Evolutionary conservation across 1,140 invertebrate species (phyloP), one percentile per base, ranked within the genome.

Genomic region (Atta colombica): DNA sequence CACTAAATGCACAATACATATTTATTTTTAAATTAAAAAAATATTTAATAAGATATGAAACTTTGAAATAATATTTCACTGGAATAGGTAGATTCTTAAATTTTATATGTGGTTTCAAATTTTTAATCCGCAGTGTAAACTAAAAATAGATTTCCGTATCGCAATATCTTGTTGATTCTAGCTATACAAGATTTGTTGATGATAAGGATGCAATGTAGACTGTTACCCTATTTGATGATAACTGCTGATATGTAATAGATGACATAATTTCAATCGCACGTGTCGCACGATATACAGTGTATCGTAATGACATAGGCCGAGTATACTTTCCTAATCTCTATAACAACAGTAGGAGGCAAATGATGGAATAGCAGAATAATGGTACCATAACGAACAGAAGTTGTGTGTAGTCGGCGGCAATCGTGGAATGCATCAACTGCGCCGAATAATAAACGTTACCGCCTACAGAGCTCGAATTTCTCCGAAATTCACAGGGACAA

Each of bases 391-490:
- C 49, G 82, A 65, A 53, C 72, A 61, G 71, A 65, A 85, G 75
- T 85, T 66, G 82, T 55, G 82, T 77, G 31, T 49, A 68, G 77
- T 77, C 51, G 72, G 74, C 45, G 16, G 63, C 63, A 78, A 77
- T 85, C 75, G 35, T 14, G 74, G 61, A 77, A 85, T 66, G 72
- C 72, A 85, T 85, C 72, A 77, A 75, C 72, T 77, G 60, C 14
- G 28, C n/a, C 66, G 85, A 25, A 69, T 86, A 86, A 86, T 86
- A 84, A 84, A 84, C 69, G 80, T 49, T 49, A 74, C n/a, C 80
- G 53, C 68, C 53, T 49, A 31, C 55, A 35, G 35, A 28, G 49
- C 77, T 68, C n/a, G 77, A 86, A 71, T 82, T 86, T 82, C 78
- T 35, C 39, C 39, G 55, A 80, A 86, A 86, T 82, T 82, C 78